A percentile compares a stretch with the other conserved stretches of the same genome.
Evolutionary conservation across 2,888 invertebrate species (phyloP).

Genomic region (Saturnia pavonia): DNA sequence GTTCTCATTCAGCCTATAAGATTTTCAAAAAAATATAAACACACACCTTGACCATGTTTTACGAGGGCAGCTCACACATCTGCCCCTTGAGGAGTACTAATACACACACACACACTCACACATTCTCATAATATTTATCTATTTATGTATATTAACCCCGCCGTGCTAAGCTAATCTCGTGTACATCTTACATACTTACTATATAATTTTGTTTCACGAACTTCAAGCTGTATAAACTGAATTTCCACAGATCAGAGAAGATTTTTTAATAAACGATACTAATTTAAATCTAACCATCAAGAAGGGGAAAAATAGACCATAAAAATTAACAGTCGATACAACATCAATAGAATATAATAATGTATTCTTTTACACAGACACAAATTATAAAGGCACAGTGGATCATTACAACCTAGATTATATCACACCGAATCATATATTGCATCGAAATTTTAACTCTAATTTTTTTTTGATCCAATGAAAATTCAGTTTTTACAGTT

Average conservation of each 20-base stretch:
- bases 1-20: not conserved
- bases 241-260: not conserved
- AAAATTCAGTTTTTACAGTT: not conserved
- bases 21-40: not conserved
- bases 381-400: not conserved
- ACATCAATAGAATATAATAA: not conserved
- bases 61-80: not conserved
- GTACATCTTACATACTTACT: not conserved
- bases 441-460: not conserved
- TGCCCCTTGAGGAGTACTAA: slow-evolving; percentile 1
- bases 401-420: not conserved
- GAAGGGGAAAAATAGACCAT: no score
- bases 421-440: not conserved
- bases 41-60: not conserved
- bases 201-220: not conserved
- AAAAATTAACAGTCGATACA: not conserved
- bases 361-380: slow-evolving; percentile 14
- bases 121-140: slow-evolving; percentile 31
- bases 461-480: not conserved
- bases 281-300: no score
- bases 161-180: slow-evolving; percentile 56
- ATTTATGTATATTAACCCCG: slow-evolving; percentile 41
- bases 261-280: not conserved
- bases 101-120: no score
- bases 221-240: not conserved